Evolutionary conservation across 2,888 invertebrate genomes (phyloP).

Genomic region (Ochropleura plecta): DNA sequence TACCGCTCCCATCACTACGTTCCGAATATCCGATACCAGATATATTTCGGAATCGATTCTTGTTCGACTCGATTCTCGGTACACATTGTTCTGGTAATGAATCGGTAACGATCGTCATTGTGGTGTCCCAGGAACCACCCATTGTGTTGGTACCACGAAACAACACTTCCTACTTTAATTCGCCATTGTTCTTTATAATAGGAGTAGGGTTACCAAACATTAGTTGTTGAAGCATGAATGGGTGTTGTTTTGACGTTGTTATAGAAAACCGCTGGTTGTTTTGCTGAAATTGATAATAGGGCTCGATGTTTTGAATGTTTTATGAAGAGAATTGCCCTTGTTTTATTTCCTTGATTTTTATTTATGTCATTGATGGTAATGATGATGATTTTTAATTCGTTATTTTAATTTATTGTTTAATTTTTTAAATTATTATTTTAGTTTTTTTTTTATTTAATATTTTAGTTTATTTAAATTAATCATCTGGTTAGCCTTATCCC

Average conservation of each 20-base stretch:
- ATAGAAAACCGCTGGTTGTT: conserved; percentile 3
- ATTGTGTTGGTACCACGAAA: conserved; percentile 71
- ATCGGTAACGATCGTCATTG: conserved; percentile 63
- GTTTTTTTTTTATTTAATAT: too few relatives aligned
- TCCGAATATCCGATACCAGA: conserved; percentile 7
- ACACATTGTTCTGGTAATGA: conserved; percentile 60
- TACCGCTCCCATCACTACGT: conserved; percentile 18
- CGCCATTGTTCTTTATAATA: conserved; percentile 62
- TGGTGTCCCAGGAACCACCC: conserved; percentile 62
- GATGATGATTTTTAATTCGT: background rate
- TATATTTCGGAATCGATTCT: conserved; percentile 44
- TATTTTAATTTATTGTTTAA: too few relatives aligned
- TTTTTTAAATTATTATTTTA: too few relatives aligned
- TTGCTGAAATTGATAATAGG: background rate
- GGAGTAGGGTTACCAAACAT: conserved; percentile 59
- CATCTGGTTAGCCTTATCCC: too few relatives aligned
- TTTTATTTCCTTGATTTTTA: background rate
- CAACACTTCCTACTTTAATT: conserved; percentile 67
- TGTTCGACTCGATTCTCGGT: conserved; percentile 34
- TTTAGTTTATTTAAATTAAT: background rate
- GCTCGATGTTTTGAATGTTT: background rate
- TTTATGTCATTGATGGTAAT: background rate
- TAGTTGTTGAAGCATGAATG: conserved; percentile 38
- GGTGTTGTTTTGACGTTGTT: conserved; percentile 36
- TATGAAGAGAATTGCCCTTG: background rate